Evolutionary conservation across 2,797 vertebrate species (phyloP), one percentile per base, ranked within the genome.

Genomic region (Leucoraja ocellata): DNA sequence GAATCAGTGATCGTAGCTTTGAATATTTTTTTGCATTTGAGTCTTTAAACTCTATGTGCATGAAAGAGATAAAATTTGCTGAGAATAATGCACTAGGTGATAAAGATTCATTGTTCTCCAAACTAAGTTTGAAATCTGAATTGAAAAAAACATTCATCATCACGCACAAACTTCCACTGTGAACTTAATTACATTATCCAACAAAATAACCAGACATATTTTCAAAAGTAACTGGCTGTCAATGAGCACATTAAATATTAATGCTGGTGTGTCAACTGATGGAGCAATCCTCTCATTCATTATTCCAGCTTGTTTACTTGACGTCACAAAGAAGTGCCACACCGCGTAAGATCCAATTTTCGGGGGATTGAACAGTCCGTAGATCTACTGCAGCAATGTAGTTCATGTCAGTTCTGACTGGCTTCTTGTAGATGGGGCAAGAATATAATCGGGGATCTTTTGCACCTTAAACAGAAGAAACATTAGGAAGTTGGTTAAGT

Each of bases 371-470:
- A 16, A 95, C 94, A 0, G 98, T 98, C 95, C 95, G 97, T 91
- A 99, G 97, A 93, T 98, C 97, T 61, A 99, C 95, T 14, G 97
- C 95, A 32, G 97, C 97, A 0, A 99, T 98, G 95, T 97, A 99
- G 95, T 99, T 99, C 93, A 96, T 71, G 94, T 98, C 97, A 0
- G 97, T 99, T 94, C 98, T 96, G 7, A 97, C 95, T 0, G 97
- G 96, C 95, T 98, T 99, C 95, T 99, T 99, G 94, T 99, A 99
- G 94, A 99, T 95, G 0, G 99, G 98, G 94, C 98, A 99, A 1
- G 96, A 97, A 94, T 99, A 99, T 76, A 98, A 94, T 28, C 95
- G 95, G 16, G 96, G 93, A 95, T 99, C 98, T 95, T 97, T 98
- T 78, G 95, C 93, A 93, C 95, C 97, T 97, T 94, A 25, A 76